Base-by-base conservation (phyloP, 1,140 invertebrate species). In the Meloidogyne hapla region DNA sequence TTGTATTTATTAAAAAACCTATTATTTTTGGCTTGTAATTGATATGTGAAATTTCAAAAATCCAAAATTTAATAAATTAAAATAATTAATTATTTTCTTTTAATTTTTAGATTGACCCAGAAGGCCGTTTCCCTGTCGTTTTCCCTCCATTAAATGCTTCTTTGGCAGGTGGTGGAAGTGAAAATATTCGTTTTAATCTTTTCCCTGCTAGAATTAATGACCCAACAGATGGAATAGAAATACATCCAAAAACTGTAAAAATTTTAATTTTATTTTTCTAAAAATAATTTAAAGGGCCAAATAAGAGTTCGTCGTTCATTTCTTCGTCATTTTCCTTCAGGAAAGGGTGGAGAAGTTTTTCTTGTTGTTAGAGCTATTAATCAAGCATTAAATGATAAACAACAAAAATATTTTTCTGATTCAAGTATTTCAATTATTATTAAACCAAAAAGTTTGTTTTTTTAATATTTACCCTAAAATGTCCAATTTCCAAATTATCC, bases 341-440 rank as follows among this genome's bases (percentile, higher is more conserved):
- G 26, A 15, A 48, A 28, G 4, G 56, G 21, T 15, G 63, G 66
- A 6, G 73, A 74, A 25, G 76, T 72, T 40, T 85, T 85, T 69
- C 66, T 87, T 23, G 84, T 87, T 12, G 79, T 85, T n/a, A 56
- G 84, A 33, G 84, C 85, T n/a, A 76, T 68, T 6, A 85, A 85
- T 69, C 10, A 76, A 21, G 73, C 77, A 21, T n/a, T 56, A n/a
- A 4, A 18, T 56, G 48, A 56, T 56, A 56, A 56, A 56, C 73
- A 69, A 38, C 83, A 79, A 8, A 40, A 77, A 15, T 85, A 85
- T 69, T 87, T 68, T 64, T 87, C 85, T 9, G 84, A 85, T 65
- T 85, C 74, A 28, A 78, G 83, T 25, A 67, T 82, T 26, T 76
- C 61, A 23, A 18, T 82, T 13, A 18, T 73, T 23, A 28, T 70